Evolutionary conservation across 2,113 vertebrate genomes (phyloP), one percentile per base, ranked within the genome.

Genomic region (Vimba vimba): DNA sequence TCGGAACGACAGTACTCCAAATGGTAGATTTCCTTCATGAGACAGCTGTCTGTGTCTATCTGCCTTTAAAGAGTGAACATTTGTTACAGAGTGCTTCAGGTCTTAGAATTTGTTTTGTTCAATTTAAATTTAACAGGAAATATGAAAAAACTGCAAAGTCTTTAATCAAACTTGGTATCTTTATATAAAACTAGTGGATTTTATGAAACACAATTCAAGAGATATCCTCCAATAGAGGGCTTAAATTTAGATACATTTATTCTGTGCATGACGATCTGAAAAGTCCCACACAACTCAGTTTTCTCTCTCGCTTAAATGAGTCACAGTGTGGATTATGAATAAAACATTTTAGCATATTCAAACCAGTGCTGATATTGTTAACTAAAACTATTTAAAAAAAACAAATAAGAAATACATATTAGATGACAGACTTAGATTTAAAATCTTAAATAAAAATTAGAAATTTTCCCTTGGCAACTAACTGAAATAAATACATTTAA

Each of bases 21-120:
- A 79, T 13, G 21, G 25, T 60, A 23, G 21, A 39, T 43, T 79
- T 79, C 77, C 77, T 79, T 62, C 57, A 79, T 21, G 39, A 50
- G 79, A 81, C 79, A 81, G 59, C 25, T 81, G n/a, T 47, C n/a
- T 66, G 23, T 66, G 25, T 66, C 79, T 43, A 81, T 64, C 59
- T 50, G 8, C 10, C 2, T 71, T 50, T 71, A 71, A 69, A 82
- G 2, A 45, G 39, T 43, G 36, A 27, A 10, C 78, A 64, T 80
- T 43, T 64, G 23, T 59, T 36, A 33, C 8, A 17, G 9, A 33
- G 19, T 52, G 12, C 30, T 71, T 52, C 21, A 25, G 1, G 9
- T 21, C n/a, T 66, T 12, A 21, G 6, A 47, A 45, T 50, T 19
- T 21, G 39, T 19, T 64, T 17, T n/a, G 30, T 39, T 39, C 25